Evolutionary conservation across 2,113 vertebrate genomes (phyloP).

Genomic region (Chaetodon trifascialis): DNA sequence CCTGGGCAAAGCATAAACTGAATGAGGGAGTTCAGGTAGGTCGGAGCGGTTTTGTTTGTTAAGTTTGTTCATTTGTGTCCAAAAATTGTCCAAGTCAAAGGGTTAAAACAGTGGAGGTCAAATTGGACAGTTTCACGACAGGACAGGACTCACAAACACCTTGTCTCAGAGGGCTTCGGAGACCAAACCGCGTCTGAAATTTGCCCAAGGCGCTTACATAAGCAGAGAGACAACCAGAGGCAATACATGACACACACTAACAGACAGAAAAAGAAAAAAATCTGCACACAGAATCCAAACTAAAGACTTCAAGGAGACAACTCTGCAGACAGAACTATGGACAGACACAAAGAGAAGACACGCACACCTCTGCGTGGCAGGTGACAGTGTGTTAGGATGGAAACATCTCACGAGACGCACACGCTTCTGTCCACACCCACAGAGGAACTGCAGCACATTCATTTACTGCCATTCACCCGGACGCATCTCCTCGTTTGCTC

Average conservation of each 20-base stretch:
- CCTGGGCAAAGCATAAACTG: too few relatives aligned
- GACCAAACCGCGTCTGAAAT: not conserved
- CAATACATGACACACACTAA: not conserved
- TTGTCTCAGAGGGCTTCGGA: not conserved
- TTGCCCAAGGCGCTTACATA: not conserved
- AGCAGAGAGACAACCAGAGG: slow-evolving; percentile 10
- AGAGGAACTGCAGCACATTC: slow-evolving; percentile 23
- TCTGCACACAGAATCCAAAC: not conserved
- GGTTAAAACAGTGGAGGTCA: not conserved
- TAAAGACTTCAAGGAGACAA: not conserved
- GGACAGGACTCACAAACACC: not conserved
- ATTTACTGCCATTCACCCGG: slow-evolving; percentile 27
- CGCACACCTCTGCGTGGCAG: slow-evolving; percentile 1
- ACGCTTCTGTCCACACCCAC: not conserved
- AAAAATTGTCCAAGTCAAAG: not conserved
- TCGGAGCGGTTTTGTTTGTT: too few relatives aligned
- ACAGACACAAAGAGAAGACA: not conserved
- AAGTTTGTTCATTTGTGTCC: not conserved
- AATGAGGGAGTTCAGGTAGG: too few relatives aligned
- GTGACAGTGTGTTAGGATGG: slow-evolving; percentile 12
- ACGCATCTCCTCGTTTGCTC: slow-evolving; percentile 36
- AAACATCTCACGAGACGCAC: slow-evolving; percentile 33
- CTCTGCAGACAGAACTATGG: not conserved
- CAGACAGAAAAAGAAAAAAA: not conserved
- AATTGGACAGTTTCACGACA: not conserved